Percentiles rank a stretch among this genome's conserved stretches.
phyloP scores from a whole-genome alignment of 2,113 vertebrate species.

The Bagarius yarrelli region DNA sequence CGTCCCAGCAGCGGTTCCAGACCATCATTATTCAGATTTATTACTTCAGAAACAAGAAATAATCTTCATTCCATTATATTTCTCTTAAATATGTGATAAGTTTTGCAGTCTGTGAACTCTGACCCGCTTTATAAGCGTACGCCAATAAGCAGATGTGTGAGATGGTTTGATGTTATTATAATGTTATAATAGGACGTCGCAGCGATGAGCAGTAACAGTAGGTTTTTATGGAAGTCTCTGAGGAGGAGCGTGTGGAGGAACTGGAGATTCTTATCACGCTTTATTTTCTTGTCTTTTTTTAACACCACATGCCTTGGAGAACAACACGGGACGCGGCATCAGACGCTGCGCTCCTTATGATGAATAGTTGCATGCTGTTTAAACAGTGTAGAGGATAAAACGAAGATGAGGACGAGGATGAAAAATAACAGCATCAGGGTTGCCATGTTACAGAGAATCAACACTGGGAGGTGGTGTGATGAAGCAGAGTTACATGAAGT shows the following conservation, averaged over 20 bases:
- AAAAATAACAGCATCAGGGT: not conserved
- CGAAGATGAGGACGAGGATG: not conserved
- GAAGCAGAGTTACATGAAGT: not conserved
- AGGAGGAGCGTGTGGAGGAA: not conserved
- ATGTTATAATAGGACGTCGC: not conserved
- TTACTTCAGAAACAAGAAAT: too few species aligned
- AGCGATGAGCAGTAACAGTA: not conserved
- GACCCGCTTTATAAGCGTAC: not conserved
- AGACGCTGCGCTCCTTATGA: not conserved
- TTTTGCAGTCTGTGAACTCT: not conserved
- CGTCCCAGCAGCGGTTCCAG: too few species aligned
- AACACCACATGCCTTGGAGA: constrained; percentile 1
- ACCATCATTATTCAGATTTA: too few species aligned
- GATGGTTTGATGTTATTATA: not conserved
- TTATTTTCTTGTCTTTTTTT: constrained; percentile 21
- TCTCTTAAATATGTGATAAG: too few species aligned
- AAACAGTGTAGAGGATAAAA: not conserved
- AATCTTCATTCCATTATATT: too few species aligned
- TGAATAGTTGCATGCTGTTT: not conserved
- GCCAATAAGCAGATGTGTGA: not conserved
- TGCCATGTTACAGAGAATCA: not conserved
- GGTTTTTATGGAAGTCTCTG: not conserved
- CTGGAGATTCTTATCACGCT: constrained; percentile 14
- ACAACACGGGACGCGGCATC: constrained; percentile 1
- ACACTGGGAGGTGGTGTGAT: not conserved